phyloP scores from a whole-genome alignment of 2,797 vertebrate genomes.

The Cryptoblepharus egeriae region DNA sequence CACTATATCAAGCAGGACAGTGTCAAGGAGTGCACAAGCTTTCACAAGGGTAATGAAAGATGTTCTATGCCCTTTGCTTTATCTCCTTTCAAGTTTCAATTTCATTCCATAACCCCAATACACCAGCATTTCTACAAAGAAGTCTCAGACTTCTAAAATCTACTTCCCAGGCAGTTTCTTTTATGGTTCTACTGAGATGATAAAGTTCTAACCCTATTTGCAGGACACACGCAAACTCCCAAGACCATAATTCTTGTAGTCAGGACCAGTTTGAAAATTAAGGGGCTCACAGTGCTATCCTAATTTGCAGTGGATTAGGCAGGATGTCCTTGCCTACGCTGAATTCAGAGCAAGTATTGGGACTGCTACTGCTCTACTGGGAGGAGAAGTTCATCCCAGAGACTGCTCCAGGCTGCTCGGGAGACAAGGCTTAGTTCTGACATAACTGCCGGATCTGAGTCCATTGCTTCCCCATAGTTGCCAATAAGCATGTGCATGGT shows the following conservation, averaged over 20 bases:
- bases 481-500: no score
- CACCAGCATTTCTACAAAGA: neutral
- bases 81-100: conserved; percentile 23
- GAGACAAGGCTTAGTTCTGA: no score
- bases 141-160: neutral
- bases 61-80: conserved; percentile 20
- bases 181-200: neutral
- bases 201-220: neutral
- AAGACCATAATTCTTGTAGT: neutral
- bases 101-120: conserved; percentile 20
- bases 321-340: no score
- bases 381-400: no score
- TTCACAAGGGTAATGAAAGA: conserved; percentile 11
- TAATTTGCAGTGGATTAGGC: no score
- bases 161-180: neutral
- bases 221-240: neutral
- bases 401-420: no score
- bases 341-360: no score
- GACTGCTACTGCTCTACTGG: no score
- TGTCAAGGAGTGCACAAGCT: conserved; percentile 25
- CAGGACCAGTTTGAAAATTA: neutral
- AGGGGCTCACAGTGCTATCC: neutral
- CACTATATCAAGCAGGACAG: conserved; percentile 18
- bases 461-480: no score
- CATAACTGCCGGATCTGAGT: no score